Percentiles rank a stretch among this genome's conserved stretches.
These are phyloP conservation scores for Apotomis turbidana DNA, from an alignment of 2,888 invertebrate species.

Conservation along the genomic window DNA sequence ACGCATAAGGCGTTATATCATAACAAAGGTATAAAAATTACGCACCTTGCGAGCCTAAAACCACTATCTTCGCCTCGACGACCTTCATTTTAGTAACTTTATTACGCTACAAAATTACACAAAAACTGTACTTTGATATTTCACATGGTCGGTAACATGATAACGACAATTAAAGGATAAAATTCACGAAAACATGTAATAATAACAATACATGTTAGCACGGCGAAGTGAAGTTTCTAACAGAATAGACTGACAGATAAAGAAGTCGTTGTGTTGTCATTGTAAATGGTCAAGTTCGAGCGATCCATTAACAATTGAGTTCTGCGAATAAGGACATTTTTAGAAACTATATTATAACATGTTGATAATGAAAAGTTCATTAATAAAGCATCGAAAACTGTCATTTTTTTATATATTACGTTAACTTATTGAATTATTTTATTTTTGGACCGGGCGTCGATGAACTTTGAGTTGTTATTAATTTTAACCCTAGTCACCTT, in stretches of 20 bases:
- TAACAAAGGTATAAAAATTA: conserved; percentile 40
- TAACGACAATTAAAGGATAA: conserved; percentile 19
- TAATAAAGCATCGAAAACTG: too few relatives aligned
- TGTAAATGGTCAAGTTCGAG: conserved; percentile 17
- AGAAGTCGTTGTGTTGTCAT: conserved; percentile 23
- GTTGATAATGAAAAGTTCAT: too few relatives aligned
- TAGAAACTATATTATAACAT: too few relatives aligned
- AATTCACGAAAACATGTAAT: conserved; percentile 11
- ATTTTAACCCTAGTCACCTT: not conserved
- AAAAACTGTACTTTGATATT: not conserved
- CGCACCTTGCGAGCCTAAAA: conserved; percentile 92
- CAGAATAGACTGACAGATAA: conserved; percentile 13
- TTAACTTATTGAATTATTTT: too few relatives aligned
- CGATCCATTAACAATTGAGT: not conserved
- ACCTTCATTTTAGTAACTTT: conserved; percentile 84
- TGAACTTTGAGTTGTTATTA: too few relatives aligned
- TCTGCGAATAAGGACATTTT: too few relatives aligned
- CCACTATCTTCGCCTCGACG: conserved; percentile 93
- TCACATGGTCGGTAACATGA: conserved; percentile 31
- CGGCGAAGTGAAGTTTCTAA: conserved; percentile 28
- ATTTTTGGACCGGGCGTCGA: too few relatives aligned
- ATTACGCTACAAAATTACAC: conserved; percentile 40
- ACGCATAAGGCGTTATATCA: conserved; percentile 39
- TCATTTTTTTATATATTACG: too few relatives aligned
- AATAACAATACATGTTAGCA: conserved; percentile 20